These are phyloP conservation scores for Nannoperca obscura DNA, from an alignment of 2,797 vertebrate species.

Conservation along the genomic window DNA sequence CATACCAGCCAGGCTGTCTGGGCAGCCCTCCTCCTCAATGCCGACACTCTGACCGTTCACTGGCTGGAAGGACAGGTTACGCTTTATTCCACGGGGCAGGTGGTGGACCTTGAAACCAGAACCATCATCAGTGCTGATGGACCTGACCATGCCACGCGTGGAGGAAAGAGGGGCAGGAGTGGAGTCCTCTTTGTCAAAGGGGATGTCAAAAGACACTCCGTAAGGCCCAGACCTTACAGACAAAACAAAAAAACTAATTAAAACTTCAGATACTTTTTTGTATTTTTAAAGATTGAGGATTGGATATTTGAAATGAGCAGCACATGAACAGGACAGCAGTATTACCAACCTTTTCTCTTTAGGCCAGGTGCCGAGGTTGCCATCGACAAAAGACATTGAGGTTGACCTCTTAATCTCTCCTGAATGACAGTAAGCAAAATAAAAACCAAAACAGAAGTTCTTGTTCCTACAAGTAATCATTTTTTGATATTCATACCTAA, in stretches of 20 bases:
- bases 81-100: constrained; percentile 88
- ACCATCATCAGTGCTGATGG: constrained; percentile 95
- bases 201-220: constrained; percentile 97
- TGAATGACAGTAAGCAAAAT: constrained; percentile 67
- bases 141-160: constrained; percentile 90
- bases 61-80: constrained; percentile 93
- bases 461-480: background rate
- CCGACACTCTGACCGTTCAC: constrained; percentile 91
- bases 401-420: constrained; percentile 95
- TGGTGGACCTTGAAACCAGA: constrained; percentile 88
- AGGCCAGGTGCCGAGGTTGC: constrained; percentile 96
- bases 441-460: background rate
- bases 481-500: background rate
- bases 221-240: constrained; percentile 91
- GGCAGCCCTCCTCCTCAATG: constrained; percentile 89
- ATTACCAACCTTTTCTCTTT: constrained; percentile 94
- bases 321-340: background rate
- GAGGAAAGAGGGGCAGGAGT: constrained; percentile 71
- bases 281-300: background rate
- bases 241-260: constrained; percentile 5
- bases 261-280: background rate
- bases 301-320: background rate
- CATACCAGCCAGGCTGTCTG: constrained; percentile 75
- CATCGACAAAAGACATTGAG: constrained; percentile 97
- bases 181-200: constrained; percentile 92